Evolutionary conservation across 2,888 invertebrate genomes (phyloP), one percentile per base, ranked within the genome.

Genomic region (Meiosimyza decipiens): DNA sequence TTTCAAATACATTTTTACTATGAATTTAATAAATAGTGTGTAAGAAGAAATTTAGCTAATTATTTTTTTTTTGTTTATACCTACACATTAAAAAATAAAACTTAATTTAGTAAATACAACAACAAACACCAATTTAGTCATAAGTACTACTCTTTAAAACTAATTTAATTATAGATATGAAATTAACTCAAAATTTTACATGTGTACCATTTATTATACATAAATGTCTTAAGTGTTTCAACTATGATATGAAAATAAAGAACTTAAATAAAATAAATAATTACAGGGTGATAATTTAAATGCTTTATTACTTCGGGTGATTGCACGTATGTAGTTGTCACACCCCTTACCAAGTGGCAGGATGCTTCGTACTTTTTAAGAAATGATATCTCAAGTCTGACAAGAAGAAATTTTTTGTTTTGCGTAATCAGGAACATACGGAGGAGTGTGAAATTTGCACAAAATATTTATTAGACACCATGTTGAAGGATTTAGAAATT

Each of bases 221-320:
- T 67, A 67, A 67, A 67, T 67, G 55, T 57, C 57, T 47, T 67
- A 66, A 55, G 57, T 67, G 67, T 55, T 47, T 49, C 47, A 67
- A 57, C 12, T 55, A 67, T 57, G 49, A 55, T n/a, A 13, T 55
- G 28, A 28, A 60, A n/a, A 52, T 33, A 66, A 66, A 66, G 52
- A 47, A 33, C 6, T 50, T 63, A 49, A 28, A 40, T 22, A n/a
- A 63, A 63, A 9, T 6, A 62, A 62, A 47, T 40, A 47, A 47
- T 6, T n/a, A n/a, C 4, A 28, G 28, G 6, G 6, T 55, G 18
- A 15, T 55, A 12, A 55, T n/a, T 3, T 16, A 6, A 55, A 55
- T 55, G 55, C 16, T 2, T 28, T 28, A 28, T 28, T 22, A 22
- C 22, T 22, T 28, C 28, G 28, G 28, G 4, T 28, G 28, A 28